phyloP scores from a whole-genome alignment of 2,797 vertebrate genomes.

The Corythornis leucogaster region DNA sequence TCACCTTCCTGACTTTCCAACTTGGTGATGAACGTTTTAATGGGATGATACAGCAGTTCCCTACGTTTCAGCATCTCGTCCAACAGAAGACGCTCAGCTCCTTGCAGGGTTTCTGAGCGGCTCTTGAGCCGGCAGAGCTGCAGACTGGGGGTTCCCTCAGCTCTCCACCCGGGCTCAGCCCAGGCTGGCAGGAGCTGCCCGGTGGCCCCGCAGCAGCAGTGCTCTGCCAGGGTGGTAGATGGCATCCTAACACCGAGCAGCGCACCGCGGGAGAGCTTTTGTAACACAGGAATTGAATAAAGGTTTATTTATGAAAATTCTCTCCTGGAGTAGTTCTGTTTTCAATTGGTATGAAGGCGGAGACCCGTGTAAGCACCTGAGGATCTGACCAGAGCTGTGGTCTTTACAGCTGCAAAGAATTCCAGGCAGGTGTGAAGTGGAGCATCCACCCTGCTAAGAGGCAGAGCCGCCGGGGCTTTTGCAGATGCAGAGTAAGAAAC shows the following conservation, averaged over 20 bases:
- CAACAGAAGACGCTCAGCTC: not conserved
- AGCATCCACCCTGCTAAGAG: not conserved
- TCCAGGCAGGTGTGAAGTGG: not conserved
- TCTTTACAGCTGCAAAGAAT: rapidly evolving
- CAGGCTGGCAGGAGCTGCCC: not conserved
- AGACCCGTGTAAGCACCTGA: not conserved
- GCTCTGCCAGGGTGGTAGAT: not conserved
- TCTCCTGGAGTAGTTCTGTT: not conserved
- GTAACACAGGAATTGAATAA: conserved; percentile 31
- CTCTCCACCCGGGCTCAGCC: not conserved
- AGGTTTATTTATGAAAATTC: not conserved
- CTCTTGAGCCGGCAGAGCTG: not conserved
- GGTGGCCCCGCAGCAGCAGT: not conserved
- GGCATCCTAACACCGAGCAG: not conserved
- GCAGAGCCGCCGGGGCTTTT: not conserved
- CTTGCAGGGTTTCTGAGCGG: not conserved
- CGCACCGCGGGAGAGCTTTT: not conserved
- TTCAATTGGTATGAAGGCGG: not conserved
- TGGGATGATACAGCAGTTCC: not conserved
- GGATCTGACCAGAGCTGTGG: not conserved
- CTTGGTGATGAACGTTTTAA: not conserved
- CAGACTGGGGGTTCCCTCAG: not conserved
- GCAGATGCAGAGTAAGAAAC: not conserved
- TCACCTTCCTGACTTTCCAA: not conserved
- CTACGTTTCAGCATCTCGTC: not conserved